phyloP scores from a whole-genome alignment of 2,113 vertebrate species.

The Tychaedon coryphoeus region DNA sequence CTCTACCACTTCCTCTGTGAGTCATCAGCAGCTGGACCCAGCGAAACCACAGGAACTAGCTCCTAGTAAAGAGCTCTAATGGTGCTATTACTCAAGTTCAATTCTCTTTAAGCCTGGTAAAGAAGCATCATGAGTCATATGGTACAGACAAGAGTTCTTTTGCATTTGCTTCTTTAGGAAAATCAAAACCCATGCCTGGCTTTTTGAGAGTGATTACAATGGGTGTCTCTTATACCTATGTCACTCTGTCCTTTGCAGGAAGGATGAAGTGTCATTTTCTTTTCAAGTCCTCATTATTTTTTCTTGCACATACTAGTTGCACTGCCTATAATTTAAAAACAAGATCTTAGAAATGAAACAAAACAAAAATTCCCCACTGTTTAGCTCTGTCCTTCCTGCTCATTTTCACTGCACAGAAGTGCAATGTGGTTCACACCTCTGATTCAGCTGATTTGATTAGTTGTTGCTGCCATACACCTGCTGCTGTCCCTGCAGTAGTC shows the following conservation, averaged over 20 bases:
- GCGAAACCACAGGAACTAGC: constrained; percentile 80
- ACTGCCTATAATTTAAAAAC: background rate
- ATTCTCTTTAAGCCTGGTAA: constrained; percentile 71
- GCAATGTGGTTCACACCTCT: constrained; percentile 1
- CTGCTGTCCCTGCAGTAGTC: constrained; percentile 48
- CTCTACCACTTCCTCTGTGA: constrained; percentile 84
- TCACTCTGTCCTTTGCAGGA: background rate
- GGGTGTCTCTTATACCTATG: background rate
- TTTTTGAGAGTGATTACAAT: constrained; percentile 51
- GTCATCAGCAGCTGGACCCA: constrained; percentile 86
- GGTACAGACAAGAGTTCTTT: constrained; percentile 63
- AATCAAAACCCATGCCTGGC: constrained; percentile 40
- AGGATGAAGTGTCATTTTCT: background rate
- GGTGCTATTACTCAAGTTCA: constrained; percentile 90
- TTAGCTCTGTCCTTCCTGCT: constrained; percentile 3
- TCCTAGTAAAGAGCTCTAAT: constrained; percentile 85
- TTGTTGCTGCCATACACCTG: constrained; percentile 52
- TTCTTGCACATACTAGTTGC: background rate
- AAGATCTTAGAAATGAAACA: constrained; percentile 20
- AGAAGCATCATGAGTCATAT: constrained; percentile 67
- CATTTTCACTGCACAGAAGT: background rate
- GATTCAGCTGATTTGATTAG: constrained; percentile 52
- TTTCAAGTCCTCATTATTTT: constrained; percentile 2
- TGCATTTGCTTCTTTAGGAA: constrained; percentile 66
- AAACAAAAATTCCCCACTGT: background rate